Conservation (phyloP, 2,797 vertebrate genomes). For the Leptatherina wallacei region DNA sequence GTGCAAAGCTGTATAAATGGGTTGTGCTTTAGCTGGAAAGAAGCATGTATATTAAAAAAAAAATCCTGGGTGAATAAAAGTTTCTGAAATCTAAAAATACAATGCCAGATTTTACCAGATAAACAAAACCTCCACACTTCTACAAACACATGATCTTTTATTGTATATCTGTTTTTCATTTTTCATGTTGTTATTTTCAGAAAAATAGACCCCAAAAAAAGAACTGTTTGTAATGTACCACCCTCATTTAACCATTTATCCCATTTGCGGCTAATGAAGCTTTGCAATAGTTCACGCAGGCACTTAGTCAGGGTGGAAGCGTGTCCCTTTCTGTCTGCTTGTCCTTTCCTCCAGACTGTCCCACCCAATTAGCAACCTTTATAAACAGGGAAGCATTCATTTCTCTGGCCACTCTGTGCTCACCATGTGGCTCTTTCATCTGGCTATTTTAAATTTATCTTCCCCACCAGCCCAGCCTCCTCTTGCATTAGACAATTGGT, state of each 20-base stretch:
- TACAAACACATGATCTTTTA: conserved; percentile 1
- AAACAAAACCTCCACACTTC: conserved; percentile 7
- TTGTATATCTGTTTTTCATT: conserved; percentile 11
- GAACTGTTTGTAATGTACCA: not conserved
- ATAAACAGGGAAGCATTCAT: not conserved
- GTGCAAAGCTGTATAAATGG: conserved; percentile 28
- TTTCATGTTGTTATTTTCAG: not conserved
- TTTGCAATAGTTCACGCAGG: not conserved
- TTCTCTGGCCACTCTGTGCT: not conserved
- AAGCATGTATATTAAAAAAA: conserved; percentile 10
- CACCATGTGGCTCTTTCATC: not conserved
- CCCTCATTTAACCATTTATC: conserved; percentile 3
- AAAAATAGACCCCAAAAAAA: not conserved
- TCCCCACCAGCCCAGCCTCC: not conserved
- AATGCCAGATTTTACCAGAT: conserved; percentile 6
- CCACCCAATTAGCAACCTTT: conserved; percentile 8
- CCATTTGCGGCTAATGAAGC: not conserved
- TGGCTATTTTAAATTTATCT: conserved; percentile 5
- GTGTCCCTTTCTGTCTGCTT: not conserved
- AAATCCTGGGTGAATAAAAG: conserved; percentile 14
- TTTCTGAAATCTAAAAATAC: conserved; percentile 20
- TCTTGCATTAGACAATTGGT: not conserved
- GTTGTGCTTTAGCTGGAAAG: conserved; percentile 26
- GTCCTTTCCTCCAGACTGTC: not conserved
- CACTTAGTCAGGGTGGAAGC: not conserved